A percentile compares a stretch with the other conserved stretches of the same genome.
These are phyloP conservation scores for Limnephilus auricula DNA, from an alignment of 2,888 invertebrate genomes.

Conservation along the genomic window DNA sequence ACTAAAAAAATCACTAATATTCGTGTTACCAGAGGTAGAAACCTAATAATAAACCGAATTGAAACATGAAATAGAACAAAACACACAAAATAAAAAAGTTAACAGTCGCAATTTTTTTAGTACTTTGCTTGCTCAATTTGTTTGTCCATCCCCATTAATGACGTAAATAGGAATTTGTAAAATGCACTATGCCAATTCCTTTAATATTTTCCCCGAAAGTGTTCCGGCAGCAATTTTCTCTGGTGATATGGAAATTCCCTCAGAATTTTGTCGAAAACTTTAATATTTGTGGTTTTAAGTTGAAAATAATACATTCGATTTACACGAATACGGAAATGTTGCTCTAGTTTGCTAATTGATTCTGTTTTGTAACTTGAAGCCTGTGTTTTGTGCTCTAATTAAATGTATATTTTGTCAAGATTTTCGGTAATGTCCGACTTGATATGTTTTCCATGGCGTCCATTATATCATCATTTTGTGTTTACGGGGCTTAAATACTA, in stretches of 20 bases:
- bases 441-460: background rate
- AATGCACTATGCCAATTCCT: background rate
- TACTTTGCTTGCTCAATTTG: background rate
- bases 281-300: background rate
- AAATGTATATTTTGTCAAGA: background rate
- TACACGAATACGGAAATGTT: too few species aligned
- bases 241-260: background rate
- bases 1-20: too few species aligned
- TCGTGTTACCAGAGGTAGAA: too few species aligned
- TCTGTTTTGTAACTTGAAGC: background rate
- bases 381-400: background rate
- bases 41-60: too few species aligned
- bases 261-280: background rate
- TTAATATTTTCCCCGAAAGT: background rate
- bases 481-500: background rate
- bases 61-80: too few species aligned
- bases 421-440: background rate
- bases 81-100: too few species aligned
- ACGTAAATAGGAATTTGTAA: background rate
- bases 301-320: too few species aligned
- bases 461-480: background rate
- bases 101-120: too few species aligned
- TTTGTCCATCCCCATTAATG: background rate
- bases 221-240: background rate
- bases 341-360: background rate